Conservation (phyloP, 2,113 vertebrate genomes). For the Xiphophorus couchianus region DNA sequence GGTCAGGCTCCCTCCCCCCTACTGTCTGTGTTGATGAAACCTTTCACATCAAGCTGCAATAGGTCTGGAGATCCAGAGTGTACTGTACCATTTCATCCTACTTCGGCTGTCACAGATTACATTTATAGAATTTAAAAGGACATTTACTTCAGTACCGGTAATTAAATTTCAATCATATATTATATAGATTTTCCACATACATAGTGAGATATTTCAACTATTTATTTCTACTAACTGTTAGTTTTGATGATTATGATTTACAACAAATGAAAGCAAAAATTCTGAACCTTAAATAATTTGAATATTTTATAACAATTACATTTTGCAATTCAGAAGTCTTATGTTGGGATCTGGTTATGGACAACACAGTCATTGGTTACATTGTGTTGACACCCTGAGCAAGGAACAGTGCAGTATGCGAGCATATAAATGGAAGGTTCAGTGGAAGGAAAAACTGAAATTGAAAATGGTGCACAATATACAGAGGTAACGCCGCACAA, state of each 20-base stretch:
- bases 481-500: background rate
- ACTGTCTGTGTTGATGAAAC: slow-evolving; percentile 34
- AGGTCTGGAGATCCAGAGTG: slow-evolving; percentile 22
- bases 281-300: too few relatives aligned
- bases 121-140: background rate
- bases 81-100: slow-evolving; percentile 22
- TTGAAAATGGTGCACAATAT: background rate
- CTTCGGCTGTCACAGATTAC: slow-evolving; percentile 17
- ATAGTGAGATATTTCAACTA: background rate
- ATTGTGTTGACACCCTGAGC: too few relatives aligned
- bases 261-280: too few relatives aligned
- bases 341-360: background rate
- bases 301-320: too few relatives aligned
- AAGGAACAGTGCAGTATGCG: background rate
- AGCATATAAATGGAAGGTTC: background rate
- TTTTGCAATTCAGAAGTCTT: background rate
- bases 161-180: background rate
- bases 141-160: background rate
- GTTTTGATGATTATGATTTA: too few relatives aligned
- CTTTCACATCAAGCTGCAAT: slow-evolving; percentile 36
- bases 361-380: background rate
- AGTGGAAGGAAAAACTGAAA: background rate
- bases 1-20: slow-evolving; percentile 45
- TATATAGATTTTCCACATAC: background rate
- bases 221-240: slow-evolving; percentile 5